Evolutionary conservation across 2,113 vertebrate genomes (phyloP).

Genomic region (Elgaria multicarinata): DNA sequence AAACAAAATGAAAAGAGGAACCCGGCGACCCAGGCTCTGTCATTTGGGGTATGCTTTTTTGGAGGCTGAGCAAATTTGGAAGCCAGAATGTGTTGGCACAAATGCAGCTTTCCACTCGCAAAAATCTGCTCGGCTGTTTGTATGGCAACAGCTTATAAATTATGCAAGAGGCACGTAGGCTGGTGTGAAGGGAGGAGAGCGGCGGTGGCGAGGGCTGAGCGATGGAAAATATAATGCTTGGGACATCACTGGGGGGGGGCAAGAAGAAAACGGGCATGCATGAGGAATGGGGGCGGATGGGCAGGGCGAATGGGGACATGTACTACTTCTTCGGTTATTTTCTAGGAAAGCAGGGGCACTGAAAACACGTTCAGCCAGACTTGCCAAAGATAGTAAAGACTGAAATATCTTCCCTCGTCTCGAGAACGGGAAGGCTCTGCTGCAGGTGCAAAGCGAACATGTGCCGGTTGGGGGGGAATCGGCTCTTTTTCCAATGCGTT

Average conservation of each 20-base stretch:
- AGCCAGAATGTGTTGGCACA: constrained; percentile 42
- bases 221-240: constrained; percentile 29
- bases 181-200: constrained; percentile 34
- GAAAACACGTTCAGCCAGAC: constrained; percentile 8
- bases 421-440: constrained; percentile 56
- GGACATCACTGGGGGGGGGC: constrained; percentile 32
- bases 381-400: constrained; percentile 34
- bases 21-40: neutral
- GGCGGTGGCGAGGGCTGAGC: constrained; percentile 39
- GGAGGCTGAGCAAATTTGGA: constrained; percentile 7
- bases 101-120: constrained; percentile 45
- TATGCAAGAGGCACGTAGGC: constrained; percentile 10
- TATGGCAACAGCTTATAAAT: constrained; percentile 51
- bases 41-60: constrained; percentile 13
- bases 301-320: neutral
- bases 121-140: constrained; percentile 35
- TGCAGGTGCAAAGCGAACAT: constrained; percentile 47
- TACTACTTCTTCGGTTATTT: constrained; percentile 19
- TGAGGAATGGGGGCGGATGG: neutral
- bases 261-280: neutral
- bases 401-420: neutral
- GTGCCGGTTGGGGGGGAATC: neutral
- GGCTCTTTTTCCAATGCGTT: constrained; percentile 57
- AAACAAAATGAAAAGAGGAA: neutral
- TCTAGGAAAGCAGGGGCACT: constrained; percentile 1